A percentile compares a stretch with the other conserved stretches of the same genome.
phyloP scores from a whole-genome alignment of 2,797 vertebrate species.

The Chelmon rostratus region DNA sequence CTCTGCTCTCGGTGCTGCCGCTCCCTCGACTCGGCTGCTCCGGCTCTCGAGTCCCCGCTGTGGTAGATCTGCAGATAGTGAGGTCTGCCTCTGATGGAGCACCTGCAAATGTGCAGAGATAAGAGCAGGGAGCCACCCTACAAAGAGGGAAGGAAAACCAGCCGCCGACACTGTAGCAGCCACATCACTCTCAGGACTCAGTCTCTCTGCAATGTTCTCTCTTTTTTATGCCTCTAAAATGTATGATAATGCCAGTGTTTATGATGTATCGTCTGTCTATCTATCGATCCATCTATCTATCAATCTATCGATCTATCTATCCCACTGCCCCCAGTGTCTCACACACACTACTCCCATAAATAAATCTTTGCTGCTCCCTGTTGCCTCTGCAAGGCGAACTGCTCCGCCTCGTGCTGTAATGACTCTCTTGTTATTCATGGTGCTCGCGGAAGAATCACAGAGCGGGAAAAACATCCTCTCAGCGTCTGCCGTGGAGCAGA shows the following conservation, averaged over 20 bases:
- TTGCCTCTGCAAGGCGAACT: slow-evolving; percentile 50
- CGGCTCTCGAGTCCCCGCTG: slow-evolving; percentile 31
- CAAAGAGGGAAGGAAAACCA: slow-evolving; percentile 37
- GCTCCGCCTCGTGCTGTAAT: slow-evolving; percentile 42
- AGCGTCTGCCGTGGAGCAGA: slow-evolving; percentile 34
- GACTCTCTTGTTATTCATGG: slow-evolving; percentile 66
- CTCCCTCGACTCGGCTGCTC: slow-evolving; percentile 30
- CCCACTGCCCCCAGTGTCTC: slow-evolving; percentile 1
- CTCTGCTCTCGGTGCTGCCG: slow-evolving; percentile 14
- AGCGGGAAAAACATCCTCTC: slow-evolving; percentile 54
- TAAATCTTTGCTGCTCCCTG: slow-evolving; percentile 42
- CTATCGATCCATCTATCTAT: slow-evolving; percentile 24
- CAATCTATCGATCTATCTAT: too few species aligned
- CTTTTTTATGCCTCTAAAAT: slow-evolving; percentile 1
- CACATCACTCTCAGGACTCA: slow-evolving; percentile 11
- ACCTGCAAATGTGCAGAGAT: slow-evolving; percentile 60
- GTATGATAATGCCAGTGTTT: slow-evolving; percentile 5
- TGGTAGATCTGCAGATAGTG: slow-evolving; percentile 59
- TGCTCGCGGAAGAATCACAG: slow-evolving; percentile 46
- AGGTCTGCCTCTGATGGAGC: slow-evolving; percentile 43
- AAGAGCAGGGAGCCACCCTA: slow-evolving; percentile 35
- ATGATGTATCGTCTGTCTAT: slow-evolving; percentile 10
- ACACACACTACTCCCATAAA: slow-evolving; percentile 26
- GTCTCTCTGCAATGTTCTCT: neutral
- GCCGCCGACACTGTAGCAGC: neutral